Evolutionary conservation across 2,113 vertebrate species (phyloP).

Genomic region (Sardina pilchardus): DNA sequence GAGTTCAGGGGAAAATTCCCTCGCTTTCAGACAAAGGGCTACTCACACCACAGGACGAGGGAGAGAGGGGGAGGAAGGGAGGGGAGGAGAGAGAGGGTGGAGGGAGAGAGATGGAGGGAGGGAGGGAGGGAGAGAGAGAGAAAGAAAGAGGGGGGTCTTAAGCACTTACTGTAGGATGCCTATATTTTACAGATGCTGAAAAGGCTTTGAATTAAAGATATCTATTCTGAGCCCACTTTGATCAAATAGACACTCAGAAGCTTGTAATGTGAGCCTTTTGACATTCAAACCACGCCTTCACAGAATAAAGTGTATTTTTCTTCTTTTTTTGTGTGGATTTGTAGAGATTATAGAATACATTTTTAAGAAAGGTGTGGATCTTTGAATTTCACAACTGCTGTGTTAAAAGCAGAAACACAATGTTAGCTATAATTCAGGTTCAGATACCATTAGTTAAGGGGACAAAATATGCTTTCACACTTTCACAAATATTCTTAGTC

Average conservation of each 20-base stretch:
- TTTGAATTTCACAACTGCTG: neutral
- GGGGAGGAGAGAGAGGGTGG: neutral
- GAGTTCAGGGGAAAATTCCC: constrained; percentile 64
- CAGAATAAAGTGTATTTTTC: neutral
- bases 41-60: neutral
- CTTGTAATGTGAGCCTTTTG: constrained; percentile 13
- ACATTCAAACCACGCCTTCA: constrained; percentile 15
- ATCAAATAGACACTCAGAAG: constrained; percentile 8
- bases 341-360: neutral
- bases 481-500: neutral
- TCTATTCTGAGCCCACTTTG: constrained; percentile 10
- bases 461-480: neutral
- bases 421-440: neutral
- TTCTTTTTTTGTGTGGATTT: neutral
- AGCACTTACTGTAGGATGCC: constrained; percentile 39
- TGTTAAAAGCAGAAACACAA: neutral
- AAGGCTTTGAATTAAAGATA: constrained; percentile 7
- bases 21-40: constrained; percentile 39
- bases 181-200: constrained; percentile 12
- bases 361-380: neutral
- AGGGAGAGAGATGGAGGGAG: neutral
- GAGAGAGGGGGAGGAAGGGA: neutral
- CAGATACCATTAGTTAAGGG: neutral
- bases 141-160: constrained; percentile 13
- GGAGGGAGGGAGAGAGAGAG: neutral